phyloP scores from a whole-genome alignment of 2,888 invertebrate species.

The Ophioninae sp. region DNA sequence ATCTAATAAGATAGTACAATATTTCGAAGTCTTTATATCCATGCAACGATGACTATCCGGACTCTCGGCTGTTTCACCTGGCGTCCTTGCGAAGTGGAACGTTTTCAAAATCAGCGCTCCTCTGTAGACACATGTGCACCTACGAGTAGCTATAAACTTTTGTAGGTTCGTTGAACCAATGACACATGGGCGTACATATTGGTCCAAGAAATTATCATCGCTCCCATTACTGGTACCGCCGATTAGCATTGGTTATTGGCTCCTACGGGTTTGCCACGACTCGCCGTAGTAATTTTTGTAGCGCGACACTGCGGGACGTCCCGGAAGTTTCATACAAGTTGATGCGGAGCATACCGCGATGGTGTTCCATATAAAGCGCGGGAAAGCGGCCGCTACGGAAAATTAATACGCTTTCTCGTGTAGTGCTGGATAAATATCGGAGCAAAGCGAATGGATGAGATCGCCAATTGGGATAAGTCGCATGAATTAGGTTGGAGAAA shows the following conservation, averaged over 20 bases:
- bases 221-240: background rate
- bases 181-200: background rate
- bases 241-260: conserved; percentile 30
- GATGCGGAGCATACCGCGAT: conserved; percentile 21
- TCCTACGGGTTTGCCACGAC: conserved; percentile 44
- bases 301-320: background rate
- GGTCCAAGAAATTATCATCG: background rate
- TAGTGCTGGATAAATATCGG: conserved; percentile 18
- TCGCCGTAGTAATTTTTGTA: conserved; percentile 11
- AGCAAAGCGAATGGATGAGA: background rate
- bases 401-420: conserved; percentile 56
- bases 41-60: background rate
- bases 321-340: conserved; percentile 32
- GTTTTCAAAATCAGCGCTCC: too few relatives aligned
- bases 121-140: too few relatives aligned
- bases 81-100: too few relatives aligned
- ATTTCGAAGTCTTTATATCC: background rate
- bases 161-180: conserved; percentile 48
- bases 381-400: conserved; percentile 30
- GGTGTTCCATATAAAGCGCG: conserved; percentile 9
- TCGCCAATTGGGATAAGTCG: too few relatives aligned
- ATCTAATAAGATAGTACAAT: too few relatives aligned
- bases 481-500: too few relatives aligned
- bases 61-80: too few relatives aligned
- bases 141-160: conserved; percentile 10